These are phyloP conservation scores for Neoitamus cyanurus DNA, from an alignment of 2,888 invertebrate genomes.

Conservation along the genomic window DNA sequence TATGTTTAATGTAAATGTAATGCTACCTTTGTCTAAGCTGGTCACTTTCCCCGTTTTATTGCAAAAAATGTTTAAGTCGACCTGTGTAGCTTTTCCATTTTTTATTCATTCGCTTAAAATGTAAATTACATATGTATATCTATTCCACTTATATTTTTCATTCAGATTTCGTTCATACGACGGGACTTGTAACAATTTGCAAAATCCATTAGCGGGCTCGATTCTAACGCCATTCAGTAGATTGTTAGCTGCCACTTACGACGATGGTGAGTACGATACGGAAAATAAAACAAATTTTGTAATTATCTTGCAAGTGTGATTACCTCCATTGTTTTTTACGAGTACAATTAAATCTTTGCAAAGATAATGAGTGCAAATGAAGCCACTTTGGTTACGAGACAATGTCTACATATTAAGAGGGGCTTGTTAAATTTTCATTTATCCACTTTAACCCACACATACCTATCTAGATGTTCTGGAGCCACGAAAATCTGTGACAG, in stretches of 20 bases:
- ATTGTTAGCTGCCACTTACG: conserved; percentile 38
- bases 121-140: background rate
- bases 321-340: background rate
- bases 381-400: background rate
- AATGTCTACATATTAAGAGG: background rate
- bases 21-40: no score
- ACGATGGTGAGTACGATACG: conserved; percentile 44
- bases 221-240: conserved; percentile 48
- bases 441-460: background rate
- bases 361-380: background rate
- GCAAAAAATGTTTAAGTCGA: no score
- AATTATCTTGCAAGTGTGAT: background rate
- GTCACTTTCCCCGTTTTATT: no score
- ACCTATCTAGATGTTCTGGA: conserved; percentile 31
- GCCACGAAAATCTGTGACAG: conserved; percentile 30
- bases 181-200: conserved; percentile 89
- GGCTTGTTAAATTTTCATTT: background rate
- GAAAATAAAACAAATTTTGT: background rate
- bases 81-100: no score
- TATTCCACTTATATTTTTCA: background rate
- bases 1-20: no score
- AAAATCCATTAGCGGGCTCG: conserved; percentile 34
- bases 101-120: background rate
- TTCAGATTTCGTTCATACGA: conserved; percentile 77
- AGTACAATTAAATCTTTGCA: background rate